Percentiles rank a stretch among this genome's conserved stretches.
phyloP scores from a whole-genome alignment of 2,888 invertebrate genomes.

The Gerris lacustris region DNA sequence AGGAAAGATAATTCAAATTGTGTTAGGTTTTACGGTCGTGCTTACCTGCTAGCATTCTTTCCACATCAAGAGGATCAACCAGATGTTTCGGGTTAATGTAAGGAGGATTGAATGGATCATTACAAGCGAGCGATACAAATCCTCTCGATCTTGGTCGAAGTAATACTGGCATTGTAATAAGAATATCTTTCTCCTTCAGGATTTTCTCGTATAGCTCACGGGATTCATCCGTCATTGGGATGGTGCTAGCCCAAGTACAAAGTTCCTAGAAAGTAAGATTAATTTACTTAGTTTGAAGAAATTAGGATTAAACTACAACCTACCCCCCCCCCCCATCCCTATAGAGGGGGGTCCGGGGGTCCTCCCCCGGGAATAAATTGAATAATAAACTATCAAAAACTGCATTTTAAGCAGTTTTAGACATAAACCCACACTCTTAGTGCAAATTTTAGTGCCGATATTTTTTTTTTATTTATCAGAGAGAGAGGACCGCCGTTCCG shows the following conservation, averaged over 20 bases:
- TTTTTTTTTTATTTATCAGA: too few relatives aligned
- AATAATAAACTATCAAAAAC: too few relatives aligned
- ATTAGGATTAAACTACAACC: too few relatives aligned
- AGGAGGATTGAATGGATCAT: conserved; percentile 22
- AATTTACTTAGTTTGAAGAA: not conserved
- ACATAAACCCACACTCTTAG: too few relatives aligned
- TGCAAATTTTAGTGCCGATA: too few relatives aligned
- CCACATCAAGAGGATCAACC: conserved; percentile 21
- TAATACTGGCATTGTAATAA: conserved; percentile 23
- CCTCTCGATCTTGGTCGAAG: conserved; percentile 24
- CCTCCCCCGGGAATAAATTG: too few relatives aligned
- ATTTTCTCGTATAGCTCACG: conserved; percentile 15
- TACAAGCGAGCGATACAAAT: conserved; percentile 21
- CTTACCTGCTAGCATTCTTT: conserved; percentile 20
- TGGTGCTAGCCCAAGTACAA: not conserved
- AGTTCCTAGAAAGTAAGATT: not conserved
- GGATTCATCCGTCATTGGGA: conserved; percentile 12
- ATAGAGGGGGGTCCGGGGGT: too few relatives aligned
- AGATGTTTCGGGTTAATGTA: conserved; percentile 22
- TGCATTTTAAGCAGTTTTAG: too few relatives aligned
- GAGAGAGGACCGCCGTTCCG: too few relatives aligned
- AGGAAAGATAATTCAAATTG: too few relatives aligned
- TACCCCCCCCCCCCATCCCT: too few relatives aligned
- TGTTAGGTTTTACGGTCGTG: too few relatives aligned
- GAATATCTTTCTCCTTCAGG: conserved; percentile 20